phyloP scores from a whole-genome alignment of 2,113 vertebrate genomes.

The Rhinolophus sinicus region DNA sequence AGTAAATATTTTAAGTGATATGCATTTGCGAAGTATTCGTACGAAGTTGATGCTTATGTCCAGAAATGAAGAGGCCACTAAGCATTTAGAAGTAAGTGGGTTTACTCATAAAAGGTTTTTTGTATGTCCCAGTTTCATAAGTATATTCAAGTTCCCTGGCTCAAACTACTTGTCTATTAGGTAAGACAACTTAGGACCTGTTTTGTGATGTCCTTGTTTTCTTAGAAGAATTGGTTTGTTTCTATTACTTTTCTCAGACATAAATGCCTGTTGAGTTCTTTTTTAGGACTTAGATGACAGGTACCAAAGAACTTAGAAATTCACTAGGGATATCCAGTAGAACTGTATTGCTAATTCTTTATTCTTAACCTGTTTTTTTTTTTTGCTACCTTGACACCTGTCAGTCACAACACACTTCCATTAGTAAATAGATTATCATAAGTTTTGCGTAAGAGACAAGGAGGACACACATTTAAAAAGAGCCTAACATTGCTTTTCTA shows the following conservation, averaged over 20 bases:
- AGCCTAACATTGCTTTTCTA: background rate
- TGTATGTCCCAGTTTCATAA: background rate
- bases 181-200: background rate
- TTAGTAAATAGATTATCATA: background rate
- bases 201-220: background rate
- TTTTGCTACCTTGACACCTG: background rate
- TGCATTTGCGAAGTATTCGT: conserved; percentile 91
- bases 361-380: background rate
- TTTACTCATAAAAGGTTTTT: background rate
- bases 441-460: background rate
- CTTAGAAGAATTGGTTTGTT: background rate
- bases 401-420: background rate
- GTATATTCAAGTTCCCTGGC: background rate
- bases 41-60: conserved; percentile 92
- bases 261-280: background rate
- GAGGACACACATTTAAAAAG: background rate
- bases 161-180: background rate
- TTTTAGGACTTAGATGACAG: background rate
- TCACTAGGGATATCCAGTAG: background rate
- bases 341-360: background rate
- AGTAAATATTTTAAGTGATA: conserved; percentile 91
- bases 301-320: conserved; percentile 5
- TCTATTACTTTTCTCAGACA: background rate
- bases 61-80: conserved; percentile 91
- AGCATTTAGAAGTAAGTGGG: conserved; percentile 89